phyloP scores from a whole-genome alignment of 2,888 invertebrate genomes.

The Trisateles emortualis region DNA sequence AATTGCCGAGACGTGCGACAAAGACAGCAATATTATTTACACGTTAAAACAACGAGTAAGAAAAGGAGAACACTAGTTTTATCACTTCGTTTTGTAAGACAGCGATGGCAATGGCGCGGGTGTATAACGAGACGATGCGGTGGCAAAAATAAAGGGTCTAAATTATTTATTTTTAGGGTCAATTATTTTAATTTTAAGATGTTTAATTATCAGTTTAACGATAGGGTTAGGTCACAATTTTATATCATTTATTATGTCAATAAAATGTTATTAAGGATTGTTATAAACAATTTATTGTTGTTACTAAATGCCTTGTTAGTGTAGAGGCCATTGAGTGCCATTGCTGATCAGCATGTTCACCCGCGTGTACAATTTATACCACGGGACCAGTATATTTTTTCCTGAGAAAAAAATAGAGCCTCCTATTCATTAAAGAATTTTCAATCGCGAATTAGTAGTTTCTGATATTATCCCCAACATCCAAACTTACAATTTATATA shows the following conservation, averaged over 20 bases:
- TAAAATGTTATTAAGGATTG: conserved; percentile 69
- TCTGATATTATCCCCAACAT: too few relatives aligned
- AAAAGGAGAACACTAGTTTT: conserved; percentile 43
- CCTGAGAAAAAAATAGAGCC: too few relatives aligned
- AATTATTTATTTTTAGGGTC: conserved; percentile 75
- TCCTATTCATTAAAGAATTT: too few relatives aligned
- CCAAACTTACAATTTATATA: too few relatives aligned
- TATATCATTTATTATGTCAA: conserved; percentile 76
- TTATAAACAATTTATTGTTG: too few relatives aligned
- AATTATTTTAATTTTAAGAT: conserved; percentile 78
- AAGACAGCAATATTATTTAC: conserved; percentile 50
- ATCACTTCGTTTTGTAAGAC: conserved; percentile 38
- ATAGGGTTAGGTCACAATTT: conserved; percentile 66
- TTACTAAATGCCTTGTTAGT: too few relatives aligned
- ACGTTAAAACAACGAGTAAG: conserved; percentile 30
- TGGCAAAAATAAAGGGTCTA: conserved; percentile 62
- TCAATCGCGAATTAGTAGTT: too few relatives aligned
- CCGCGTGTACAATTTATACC: too few relatives aligned
- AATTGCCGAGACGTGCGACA: conserved; percentile 74
- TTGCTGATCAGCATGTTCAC: too few relatives aligned
- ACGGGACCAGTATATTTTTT: too few relatives aligned
- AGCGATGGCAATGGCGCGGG: conserved; percentile 67
- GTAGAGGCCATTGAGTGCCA: too few relatives aligned
- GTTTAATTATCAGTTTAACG: conserved; percentile 69
- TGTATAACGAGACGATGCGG: conserved; percentile 63